Base-by-base conservation (phyloP, 1,140 invertebrate species). In the Drosophila mojavensis region DNA sequence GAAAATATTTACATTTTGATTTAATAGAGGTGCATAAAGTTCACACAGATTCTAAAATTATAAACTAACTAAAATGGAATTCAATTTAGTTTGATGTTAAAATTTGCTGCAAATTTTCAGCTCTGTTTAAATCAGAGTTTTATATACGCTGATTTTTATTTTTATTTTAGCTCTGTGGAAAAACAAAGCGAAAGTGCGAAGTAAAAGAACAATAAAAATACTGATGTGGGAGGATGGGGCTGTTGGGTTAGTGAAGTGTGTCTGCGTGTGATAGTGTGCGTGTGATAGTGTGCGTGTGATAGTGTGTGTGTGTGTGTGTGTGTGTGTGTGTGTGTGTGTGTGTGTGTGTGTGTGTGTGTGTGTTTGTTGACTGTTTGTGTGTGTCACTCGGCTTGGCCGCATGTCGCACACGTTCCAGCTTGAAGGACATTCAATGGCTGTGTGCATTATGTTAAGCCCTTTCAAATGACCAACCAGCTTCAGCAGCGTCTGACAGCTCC, bases 81-180 rank as follows among this genome's bases (percentile, higher is more conserved):
- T 33, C 3, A 2, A 24, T 24, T 24, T 2, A 24, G 28, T 30
- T 30, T 10, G 7, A 7, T 9, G 30, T 6, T 7, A 7, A 9
- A 9, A 7, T 33, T 33, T 33, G 6, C 4, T 28, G 26, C 36
- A 28, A 15, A 26, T 36, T 41, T 68, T 65, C 47, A 47, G 56
- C 62, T 66, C 53, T 51, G 53, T 63, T 53, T 39, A 55, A 76
- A 81, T 70, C 76, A 78, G 74, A 75, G 69, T 86, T 86, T 86
- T 77, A 62, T 72, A 69, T 58, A 69, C 79, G 86, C 75, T 88
- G 82, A 86, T 86, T 86, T 83, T 55, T 47, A 61, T 53, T 67
- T n/a, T 26, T 67, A 17, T 68, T 68, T 5, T 48, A 67, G 20
- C 28, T 67, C 28, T 61, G 55, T 30, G 63, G 17, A 60, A 55